phyloP scores from a whole-genome alignment of 2,888 invertebrate species.

The Zaprionus bogoriensis region DNA sequence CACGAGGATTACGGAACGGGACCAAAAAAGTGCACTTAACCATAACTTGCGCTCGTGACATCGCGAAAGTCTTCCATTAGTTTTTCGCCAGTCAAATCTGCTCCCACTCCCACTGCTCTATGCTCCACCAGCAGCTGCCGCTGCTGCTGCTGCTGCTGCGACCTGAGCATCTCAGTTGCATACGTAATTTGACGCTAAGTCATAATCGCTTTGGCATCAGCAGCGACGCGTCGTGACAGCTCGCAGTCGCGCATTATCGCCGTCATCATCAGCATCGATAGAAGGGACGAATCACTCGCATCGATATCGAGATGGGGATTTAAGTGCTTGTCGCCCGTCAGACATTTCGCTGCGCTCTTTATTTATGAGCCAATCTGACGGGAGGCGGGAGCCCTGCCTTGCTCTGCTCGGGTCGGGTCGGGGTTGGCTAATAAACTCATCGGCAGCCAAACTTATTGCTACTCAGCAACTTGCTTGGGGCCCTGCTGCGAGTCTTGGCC shows the following conservation, averaged over 20 bases:
- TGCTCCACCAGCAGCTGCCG: not conserved
- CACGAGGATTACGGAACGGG: not conserved
- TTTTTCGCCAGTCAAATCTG: conserved; percentile 27
- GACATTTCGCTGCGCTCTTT: conserved; percentile 25
- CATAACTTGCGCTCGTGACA: conserved; percentile 71
- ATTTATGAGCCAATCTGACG: conserved; percentile 52
- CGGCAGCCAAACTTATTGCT: conserved; percentile 44
- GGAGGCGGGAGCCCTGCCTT: not conserved
- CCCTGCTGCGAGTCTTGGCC: not conserved
- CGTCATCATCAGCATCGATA: conserved; percentile 34
- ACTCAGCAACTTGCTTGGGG: conserved; percentile 34
- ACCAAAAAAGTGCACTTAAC: conserved; percentile 73
- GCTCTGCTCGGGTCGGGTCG: not conserved
- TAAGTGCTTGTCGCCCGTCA: conserved; percentile 52
- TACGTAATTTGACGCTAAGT: conserved; percentile 48
- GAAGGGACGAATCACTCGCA: conserved; percentile 27
- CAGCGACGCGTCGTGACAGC: conserved; percentile 18
- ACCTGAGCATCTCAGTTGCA: conserved; percentile 46
- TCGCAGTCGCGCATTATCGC: conserved; percentile 37
- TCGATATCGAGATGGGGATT: conserved; percentile 33
- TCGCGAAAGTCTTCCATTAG: conserved; percentile 67
- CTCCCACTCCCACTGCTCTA: no score
- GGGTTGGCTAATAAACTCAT: conserved; percentile 69
- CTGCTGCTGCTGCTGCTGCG: not conserved
- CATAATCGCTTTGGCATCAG: conserved; percentile 47